Evolutionary conservation across 2,113 vertebrate genomes (phyloP), one percentile per base, ranked within the genome.

Genomic region (Philantomba maxwellii): DNA sequence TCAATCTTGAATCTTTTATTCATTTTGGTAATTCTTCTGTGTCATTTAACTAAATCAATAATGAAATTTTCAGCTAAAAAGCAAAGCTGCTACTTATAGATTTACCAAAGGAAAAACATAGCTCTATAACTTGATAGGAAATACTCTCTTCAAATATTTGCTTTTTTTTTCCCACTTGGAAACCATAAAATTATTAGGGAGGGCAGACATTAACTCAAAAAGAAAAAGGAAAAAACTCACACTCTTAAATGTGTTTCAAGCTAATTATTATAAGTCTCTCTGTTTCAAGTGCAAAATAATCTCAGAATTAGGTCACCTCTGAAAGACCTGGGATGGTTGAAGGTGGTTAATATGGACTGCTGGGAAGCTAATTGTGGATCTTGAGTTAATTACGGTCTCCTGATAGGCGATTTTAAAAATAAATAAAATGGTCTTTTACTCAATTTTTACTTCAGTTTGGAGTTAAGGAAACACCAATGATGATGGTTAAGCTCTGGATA

Each of bases 381-480:
- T 97, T 98, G 98, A 98, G 98, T 98, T 98, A 98, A 99, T 98
- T 98, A 98, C 97, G 98, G 98, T 99, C 97, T 98, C 98, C 89
- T 98, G 97, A 98, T 97, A 98, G 97, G 49, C 90, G 83, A 97
- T 93, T 94, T 91, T 55, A 97, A 97, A 98, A 98, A 97, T 97
- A 98, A 97, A 98, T 98, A 97, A 97, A 96, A 97, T 96, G 95
- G 96, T 98, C 96, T 98, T 98, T 98, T 97, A 96, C 75, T 98
- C 39, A 75, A 95, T 96, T 97, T 96, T 95, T 96, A 89, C n/a
- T 97, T 95, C 83, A 94, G 45, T 92, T 90, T 96, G 45, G 89
- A 95, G 98, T 97, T 94, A 98, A 98, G 97, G 96, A 98, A 98
- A 98, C 92, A 98, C 89, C 96, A 97, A 3, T 64, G 82, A 98